These are phyloP conservation scores for Apeltes quadracus DNA, from an alignment of 2,113 vertebrate genomes.

Conservation along the genomic window DNA sequence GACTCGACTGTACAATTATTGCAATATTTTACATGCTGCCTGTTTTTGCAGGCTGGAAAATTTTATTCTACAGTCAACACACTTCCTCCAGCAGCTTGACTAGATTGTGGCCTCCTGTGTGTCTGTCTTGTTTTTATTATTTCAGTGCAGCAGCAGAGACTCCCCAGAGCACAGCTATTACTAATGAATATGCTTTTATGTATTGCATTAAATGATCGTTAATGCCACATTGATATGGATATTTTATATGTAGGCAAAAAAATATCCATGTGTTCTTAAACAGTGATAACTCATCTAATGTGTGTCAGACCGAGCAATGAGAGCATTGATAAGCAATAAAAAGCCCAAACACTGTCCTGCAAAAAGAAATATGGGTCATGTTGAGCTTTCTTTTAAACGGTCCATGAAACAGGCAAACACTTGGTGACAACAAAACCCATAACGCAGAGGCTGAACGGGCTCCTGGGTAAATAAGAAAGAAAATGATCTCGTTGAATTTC, in stretches of 20 bases:
- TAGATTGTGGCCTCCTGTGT: conserved; percentile 1
- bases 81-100: not conserved
- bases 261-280: not conserved
- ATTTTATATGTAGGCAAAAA: not conserved
- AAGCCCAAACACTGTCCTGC: not conserved
- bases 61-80: not conserved
- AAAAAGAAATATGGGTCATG: not conserved
- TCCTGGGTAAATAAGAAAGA: not conserved
- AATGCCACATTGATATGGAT: not conserved
- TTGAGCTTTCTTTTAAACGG: not conserved
- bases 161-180: not conserved
- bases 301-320: not conserved
- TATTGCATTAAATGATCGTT: not conserved
- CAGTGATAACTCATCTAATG: not conserved
- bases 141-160: not conserved
- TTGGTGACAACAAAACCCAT: not conserved
- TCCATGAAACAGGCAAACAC: not conserved
- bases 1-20: not conserved
- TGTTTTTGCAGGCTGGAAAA: conserved; percentile 8
- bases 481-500: too few species aligned
- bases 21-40: not conserved
- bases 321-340: not conserved
- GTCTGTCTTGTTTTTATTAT: not conserved
- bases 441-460: not conserved
- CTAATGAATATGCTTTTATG: not conserved